These are phyloP conservation scores for Sebastes schlegelii DNA, from an alignment of 2,113 vertebrate species.

Conservation along the genomic window DNA sequence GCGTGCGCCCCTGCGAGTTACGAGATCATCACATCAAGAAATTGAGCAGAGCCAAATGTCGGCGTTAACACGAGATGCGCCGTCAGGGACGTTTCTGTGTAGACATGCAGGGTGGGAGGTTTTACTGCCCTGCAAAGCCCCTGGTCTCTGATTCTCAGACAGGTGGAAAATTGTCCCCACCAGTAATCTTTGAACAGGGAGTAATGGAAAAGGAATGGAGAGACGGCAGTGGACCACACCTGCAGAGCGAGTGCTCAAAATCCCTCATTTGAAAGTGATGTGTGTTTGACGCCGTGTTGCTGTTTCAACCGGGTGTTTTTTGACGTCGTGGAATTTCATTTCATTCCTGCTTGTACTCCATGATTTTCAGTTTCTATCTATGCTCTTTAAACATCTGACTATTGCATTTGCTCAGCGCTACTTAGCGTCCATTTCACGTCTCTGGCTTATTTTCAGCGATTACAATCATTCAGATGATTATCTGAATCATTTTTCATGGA, in stretches of 20 bases:
- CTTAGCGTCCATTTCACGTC: slow-evolving; percentile 1
- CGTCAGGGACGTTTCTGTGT: slow-evolving; percentile 4
- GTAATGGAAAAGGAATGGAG: slow-evolving; percentile 47
- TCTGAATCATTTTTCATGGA: background rate
- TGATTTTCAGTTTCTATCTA: background rate
- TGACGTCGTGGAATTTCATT: background rate
- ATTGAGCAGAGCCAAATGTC: slow-evolving; percentile 11
- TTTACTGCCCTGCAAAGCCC: slow-evolving; percentile 34
- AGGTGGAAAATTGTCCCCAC: slow-evolving; percentile 70
- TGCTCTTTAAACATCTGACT: slow-evolving; percentile 3
- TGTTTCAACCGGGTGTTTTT: background rate
- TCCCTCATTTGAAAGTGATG: slow-evolving; percentile 29
- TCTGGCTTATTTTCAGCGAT: background rate
- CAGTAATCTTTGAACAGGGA: slow-evolving; percentile 54
- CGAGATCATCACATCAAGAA: slow-evolving; percentile 25
- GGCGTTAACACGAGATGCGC: background rate
- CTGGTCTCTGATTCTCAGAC: slow-evolving; percentile 49
- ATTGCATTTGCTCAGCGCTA: background rate
- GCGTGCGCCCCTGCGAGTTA: background rate
- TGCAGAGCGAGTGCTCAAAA: slow-evolving; percentile 31
- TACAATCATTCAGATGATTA: slow-evolving; percentile 10
- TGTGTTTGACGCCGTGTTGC: background rate
- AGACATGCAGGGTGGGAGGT: slow-evolving; percentile 22
- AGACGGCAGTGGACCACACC: slow-evolving; percentile 31
- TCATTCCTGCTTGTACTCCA: background rate